Conservation (phyloP, 2,113 vertebrate genomes). For the Lophochroa leadbeateri region DNA sequence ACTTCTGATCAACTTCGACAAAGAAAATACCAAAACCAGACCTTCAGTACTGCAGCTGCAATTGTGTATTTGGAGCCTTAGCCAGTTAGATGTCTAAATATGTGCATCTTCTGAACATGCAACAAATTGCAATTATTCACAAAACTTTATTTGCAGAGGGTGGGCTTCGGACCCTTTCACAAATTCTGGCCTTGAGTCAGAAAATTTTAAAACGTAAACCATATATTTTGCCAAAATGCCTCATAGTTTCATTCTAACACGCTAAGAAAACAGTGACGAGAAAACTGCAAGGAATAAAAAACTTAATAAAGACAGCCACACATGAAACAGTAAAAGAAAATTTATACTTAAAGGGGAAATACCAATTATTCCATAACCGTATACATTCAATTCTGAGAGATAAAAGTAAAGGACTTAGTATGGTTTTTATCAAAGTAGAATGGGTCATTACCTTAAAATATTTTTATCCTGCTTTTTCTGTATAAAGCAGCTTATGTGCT, state of each 20-base stretch:
- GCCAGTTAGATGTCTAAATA: not conserved
- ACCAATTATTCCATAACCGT: not conserved
- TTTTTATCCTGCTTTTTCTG: not conserved
- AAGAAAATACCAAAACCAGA: not conserved
- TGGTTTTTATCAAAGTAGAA: not conserved
- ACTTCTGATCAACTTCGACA: not conserved
- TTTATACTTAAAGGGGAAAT: not conserved
- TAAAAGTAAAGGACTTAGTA: not conserved
- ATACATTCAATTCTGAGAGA: not conserved
- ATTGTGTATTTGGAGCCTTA: not conserved
- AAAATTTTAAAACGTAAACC: not conserved
- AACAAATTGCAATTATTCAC: not conserved
- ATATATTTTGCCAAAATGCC: not conserved
- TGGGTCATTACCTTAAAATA: not conserved
- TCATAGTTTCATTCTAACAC: not conserved
- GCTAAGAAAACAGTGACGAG: not conserved
- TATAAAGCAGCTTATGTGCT: not conserved
- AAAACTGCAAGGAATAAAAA: not conserved
- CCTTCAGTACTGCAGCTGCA: not conserved
- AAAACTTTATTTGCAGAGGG: not conserved
- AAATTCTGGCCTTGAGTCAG: not conserved
- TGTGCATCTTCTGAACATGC: not conserved
- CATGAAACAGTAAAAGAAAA: not conserved
- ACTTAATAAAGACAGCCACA: not conserved
- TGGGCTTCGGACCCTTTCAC: not conserved